Evolutionary conservation across 1,140 invertebrate genomes (phyloP).

Genomic region (Sminthurinus signatus): DNA sequence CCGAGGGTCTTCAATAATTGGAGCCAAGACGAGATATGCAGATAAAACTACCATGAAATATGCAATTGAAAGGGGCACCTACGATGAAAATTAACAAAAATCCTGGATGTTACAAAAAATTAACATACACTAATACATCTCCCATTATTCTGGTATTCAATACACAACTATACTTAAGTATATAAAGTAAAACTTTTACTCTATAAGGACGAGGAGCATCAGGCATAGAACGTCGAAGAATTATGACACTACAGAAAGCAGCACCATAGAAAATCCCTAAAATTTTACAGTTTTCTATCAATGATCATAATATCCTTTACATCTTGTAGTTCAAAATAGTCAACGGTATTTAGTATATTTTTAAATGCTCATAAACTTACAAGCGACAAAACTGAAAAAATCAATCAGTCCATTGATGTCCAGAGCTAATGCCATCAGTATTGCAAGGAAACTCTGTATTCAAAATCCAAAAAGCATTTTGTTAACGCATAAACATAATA

Average conservation of each 20-base stretch:
- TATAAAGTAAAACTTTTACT: conserved; percentile 46
- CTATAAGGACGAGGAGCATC: conserved; percentile 80
- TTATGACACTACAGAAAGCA: conserved; percentile 77
- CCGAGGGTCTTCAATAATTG: conserved; percentile 49
- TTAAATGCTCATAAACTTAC: no score
- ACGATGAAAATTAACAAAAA: conserved; percentile 1
- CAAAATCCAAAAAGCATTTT: no score
- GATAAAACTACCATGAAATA: conserved; percentile 49
- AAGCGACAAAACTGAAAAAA: conserved; percentile 91
- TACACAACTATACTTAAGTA: background rate
- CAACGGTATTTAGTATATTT: no score
- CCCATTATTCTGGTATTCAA: background rate
- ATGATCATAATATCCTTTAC: no score
- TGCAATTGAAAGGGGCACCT: conserved; percentile 51
- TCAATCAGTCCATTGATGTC: conserved; percentile 87
- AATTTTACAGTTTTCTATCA: no score
- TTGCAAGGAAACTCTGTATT: conserved; percentile 46
- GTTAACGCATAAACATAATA: no score
- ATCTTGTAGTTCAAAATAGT: no score
- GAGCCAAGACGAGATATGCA: conserved; percentile 51
- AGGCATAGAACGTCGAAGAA: conserved; percentile 79
- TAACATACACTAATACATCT: background rate
- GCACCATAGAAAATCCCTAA: conserved; percentile 93
- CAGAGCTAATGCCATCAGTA: conserved; percentile 75
- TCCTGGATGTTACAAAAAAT: background rate